Base-by-base conservation (phyloP, 2,888 invertebrate genomes). In the Coremacera marginata region DNA sequence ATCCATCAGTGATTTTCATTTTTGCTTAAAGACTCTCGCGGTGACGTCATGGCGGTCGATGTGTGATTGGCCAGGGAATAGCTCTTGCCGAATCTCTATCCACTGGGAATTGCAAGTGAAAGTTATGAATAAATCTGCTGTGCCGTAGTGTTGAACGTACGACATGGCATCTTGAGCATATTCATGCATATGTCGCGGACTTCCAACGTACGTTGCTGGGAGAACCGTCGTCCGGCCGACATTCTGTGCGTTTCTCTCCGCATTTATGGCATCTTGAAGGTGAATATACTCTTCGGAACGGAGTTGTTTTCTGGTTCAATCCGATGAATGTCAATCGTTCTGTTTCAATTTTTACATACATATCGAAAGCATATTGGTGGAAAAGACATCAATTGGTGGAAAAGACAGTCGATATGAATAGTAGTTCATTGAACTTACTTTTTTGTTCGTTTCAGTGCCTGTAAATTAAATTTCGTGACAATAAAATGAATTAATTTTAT, bases 321-420 rank as follows among this genome's bases (percentile, higher is more conserved):
- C 52, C 11, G 27, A 86, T 75, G 75, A 75, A 88, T 27, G 68
- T 34, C 14, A 88, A 77, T 27, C 85, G 80, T 76, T 86, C 84
- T 9, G 49, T 31, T 19, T 89, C 88, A 49, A 87, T 83, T 78
- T 86, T 87, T 0, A 81, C 85, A 80, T 85, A 88, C 82, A 83
- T 81, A 77, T 89, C 87, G 8, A 88, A 86, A 37, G 83, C 70
- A 73, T 79, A 88, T 79, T 88, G 87, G 63, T 85, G 83, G 34
- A 82, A 84, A 9, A 89, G 81, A 55, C 55, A 76, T 70, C 27
- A 70, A 55, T 25, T 55, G 52, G 31, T 70, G 70, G 74, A 52
- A 79, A 49, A 75, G 77, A 77, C 22, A 75, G 34, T 37, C 72
- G 34, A 57, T 77, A 77, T 68, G 77, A 51, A 55, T 77, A 79